These are phyloP conservation scores for Gasteruption jaculator DNA, from an alignment of 2,888 invertebrate species.

Conservation along the genomic window DNA sequence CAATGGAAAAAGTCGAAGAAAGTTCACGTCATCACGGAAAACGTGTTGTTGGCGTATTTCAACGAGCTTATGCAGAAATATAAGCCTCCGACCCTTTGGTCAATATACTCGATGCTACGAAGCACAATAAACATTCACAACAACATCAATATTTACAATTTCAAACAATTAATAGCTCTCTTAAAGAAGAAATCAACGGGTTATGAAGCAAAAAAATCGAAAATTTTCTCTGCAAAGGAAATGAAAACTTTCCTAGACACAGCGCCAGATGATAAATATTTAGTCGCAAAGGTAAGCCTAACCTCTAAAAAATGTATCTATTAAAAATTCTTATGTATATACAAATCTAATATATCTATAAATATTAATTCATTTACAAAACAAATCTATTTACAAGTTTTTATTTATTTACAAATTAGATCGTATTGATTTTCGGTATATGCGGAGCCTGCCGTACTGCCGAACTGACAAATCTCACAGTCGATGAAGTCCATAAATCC, in stretches of 20 bases:
- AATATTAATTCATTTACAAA: too few relatives aligned
- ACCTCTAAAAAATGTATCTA: too few relatives aligned
- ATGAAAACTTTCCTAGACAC: slow-evolving; percentile 23
- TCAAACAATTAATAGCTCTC: not conserved
- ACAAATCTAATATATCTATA: too few relatives aligned
- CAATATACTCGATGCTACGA: slow-evolving; percentile 5
- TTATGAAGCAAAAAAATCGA: slow-evolving; percentile 24
- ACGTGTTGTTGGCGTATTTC: slow-evolving; percentile 1
- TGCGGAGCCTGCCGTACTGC: too few relatives aligned
- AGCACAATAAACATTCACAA: slow-evolving; percentile 1
- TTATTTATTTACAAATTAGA: too few relatives aligned
- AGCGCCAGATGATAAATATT: slow-evolving; percentile 14
- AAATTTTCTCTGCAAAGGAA: slow-evolving; percentile 23
- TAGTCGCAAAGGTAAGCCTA: slow-evolving; percentile 12
- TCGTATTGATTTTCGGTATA: too few relatives aligned
- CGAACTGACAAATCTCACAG: too few relatives aligned
- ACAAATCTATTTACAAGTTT: too few relatives aligned
- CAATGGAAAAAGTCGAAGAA: slow-evolving; percentile 15
- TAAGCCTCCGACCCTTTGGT: slow-evolving; percentile 4
- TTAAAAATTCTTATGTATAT: too few relatives aligned
- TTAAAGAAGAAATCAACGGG: slow-evolving; percentile 14
- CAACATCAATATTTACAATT: not conserved
- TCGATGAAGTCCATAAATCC: too few relatives aligned
- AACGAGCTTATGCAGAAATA: slow-evolving; percentile 1
- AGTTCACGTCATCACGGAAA: slow-evolving; percentile 3